phyloP scores from a whole-genome alignment of 2,797 vertebrate genomes.

The Coccyzus lansbergi region DNA sequence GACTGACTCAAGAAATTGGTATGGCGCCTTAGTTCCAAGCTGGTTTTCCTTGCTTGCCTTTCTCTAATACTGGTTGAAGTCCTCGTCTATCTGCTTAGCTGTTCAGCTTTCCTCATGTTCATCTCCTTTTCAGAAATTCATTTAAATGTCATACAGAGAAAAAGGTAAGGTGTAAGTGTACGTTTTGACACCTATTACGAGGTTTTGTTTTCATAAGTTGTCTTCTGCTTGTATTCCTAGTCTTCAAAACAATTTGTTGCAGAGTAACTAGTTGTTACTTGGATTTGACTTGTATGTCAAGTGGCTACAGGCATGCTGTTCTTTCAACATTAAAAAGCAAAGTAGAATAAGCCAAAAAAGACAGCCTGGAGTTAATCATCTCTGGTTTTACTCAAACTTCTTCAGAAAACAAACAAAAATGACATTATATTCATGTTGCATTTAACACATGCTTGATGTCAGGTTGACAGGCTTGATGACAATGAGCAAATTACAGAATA shows the following conservation, averaged over 20 bases:
- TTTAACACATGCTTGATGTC: background rate
- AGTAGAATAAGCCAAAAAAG: background rate
- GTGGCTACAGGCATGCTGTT: background rate
- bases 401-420: background rate
- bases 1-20: background rate
- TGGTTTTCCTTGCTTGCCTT: background rate
- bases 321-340: background rate
- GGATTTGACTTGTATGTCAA: background rate
- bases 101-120: background rate
- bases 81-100: background rate
- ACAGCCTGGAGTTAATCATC: background rate
- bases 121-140: background rate
- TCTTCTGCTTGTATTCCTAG: background rate
- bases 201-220: background rate
- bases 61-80: background rate
- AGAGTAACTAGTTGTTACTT: background rate
- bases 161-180: background rate
- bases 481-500: background rate
- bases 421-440: accelerated
- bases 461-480: background rate
- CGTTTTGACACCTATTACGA: background rate
- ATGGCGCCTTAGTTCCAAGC: accelerated
- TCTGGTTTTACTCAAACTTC: background rate
- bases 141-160: too few species aligned
- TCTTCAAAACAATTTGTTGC: background rate